Conservation (phyloP, 2,113 vertebrate genomes). For the Mustela nigripes region DNA sequence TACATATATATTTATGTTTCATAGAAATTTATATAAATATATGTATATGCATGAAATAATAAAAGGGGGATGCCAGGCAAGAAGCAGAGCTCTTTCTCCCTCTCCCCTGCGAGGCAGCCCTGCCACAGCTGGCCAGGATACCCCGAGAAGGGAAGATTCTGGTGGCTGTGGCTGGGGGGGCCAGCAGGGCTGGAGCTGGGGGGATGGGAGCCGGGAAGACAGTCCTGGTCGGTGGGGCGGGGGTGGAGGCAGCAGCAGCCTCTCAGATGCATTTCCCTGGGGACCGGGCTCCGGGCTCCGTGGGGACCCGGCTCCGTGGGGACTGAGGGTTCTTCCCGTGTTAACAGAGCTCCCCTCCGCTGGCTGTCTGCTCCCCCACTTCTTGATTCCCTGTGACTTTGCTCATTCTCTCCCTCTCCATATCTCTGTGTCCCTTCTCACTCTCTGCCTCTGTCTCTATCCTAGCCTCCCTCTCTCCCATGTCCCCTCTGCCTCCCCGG, state of each 20-base stretch:
- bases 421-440: accelerated
- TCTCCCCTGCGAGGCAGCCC: background rate
- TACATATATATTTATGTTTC: conserved; percentile 40
- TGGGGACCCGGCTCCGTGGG: background rate
- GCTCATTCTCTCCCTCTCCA: accelerated
- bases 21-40: conserved; percentile 21
- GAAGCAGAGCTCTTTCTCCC: background rate
- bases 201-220: accelerated
- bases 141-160: background rate
- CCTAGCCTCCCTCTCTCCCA: too few relatives aligned
- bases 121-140: background rate
- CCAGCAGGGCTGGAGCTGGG: background rate
- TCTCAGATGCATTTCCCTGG: background rate
- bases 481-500: background rate
- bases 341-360: accelerated
- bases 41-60: background rate
- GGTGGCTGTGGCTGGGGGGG: background rate
- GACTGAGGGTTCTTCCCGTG: accelerated
- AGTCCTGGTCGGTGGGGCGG: background rate
- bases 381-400: background rate
- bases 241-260: background rate
- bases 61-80: conserved; percentile 49
- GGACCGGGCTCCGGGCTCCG: background rate
- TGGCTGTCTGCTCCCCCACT: background rate
- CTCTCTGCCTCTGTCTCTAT: background rate